Evolutionary conservation across 2,113 vertebrate species (phyloP).

Genomic region (Ivindomyrus marchei): DNA sequence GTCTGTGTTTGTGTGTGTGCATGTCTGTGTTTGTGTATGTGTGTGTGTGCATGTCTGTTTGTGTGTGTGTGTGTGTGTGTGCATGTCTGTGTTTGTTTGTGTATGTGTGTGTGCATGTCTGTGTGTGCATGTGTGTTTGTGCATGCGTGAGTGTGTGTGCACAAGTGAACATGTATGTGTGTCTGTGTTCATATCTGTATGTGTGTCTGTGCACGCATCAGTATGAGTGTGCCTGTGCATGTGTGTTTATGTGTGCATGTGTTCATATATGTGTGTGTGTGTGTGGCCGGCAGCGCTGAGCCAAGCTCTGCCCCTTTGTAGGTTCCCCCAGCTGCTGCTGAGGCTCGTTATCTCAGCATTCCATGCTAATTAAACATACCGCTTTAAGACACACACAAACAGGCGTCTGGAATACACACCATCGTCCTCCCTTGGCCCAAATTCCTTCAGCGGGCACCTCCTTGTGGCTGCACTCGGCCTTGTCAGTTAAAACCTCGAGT

Average conservation of each 20-base stretch:
- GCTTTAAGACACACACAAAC: not conserved
- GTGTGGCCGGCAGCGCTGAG: not conserved
- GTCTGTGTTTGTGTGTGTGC: too few species aligned
- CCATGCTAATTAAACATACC: slow-evolving; percentile 15
- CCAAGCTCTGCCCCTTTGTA: not conserved
- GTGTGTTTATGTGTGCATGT: not conserved
- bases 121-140: too few species aligned
- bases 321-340: slow-evolving; percentile 2
- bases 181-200: not conserved
- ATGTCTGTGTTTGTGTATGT: too few species aligned
- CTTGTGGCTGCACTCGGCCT: not conserved
- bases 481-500: not conserved
- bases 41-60: too few species aligned
- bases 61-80: not conserved
- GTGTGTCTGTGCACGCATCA: not conserved
- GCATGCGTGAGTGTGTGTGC: too few species aligned
- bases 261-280: not conserved
- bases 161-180: too few species aligned
- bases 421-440: not conserved
- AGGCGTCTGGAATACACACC: not conserved
- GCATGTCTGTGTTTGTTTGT: not conserved
- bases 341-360: slow-evolving; percentile 21
- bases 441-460: not conserved
- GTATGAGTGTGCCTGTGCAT: not conserved
- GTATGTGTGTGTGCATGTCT: not conserved